Evolutionary conservation across 2,888 invertebrate species (phyloP).

Genomic region (Desoria tigrina): DNA sequence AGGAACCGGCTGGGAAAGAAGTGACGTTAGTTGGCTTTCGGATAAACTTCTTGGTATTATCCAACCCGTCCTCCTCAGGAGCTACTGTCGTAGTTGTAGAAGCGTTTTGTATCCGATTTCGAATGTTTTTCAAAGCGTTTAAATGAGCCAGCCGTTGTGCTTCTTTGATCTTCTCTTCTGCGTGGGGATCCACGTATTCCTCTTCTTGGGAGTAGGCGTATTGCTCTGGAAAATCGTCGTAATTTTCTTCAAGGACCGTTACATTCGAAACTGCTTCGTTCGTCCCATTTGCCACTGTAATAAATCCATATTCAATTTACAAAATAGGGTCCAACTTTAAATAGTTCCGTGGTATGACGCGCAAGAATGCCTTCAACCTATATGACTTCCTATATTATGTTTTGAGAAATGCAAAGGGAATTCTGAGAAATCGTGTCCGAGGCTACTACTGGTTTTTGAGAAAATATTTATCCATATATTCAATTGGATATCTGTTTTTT

Average conservation of each 20-base stretch:
- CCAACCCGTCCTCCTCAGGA: conserved; percentile 15
- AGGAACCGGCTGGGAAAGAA: conserved; percentile 4
- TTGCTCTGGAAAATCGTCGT: conserved; percentile 13
- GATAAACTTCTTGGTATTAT: conserved; percentile 22
- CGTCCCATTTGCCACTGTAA: background rate
- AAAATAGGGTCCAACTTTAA: no score
- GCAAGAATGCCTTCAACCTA: no score
- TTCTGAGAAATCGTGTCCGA: no score
- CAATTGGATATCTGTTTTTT: no score
- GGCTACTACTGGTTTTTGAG: no score
- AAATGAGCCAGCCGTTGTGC: conserved; percentile 33
- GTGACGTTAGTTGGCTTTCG: conserved; percentile 28
- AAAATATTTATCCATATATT: no score
- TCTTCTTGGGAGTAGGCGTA: conserved; percentile 12
- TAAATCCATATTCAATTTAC: no score
- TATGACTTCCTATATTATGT: no score
- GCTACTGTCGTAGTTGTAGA: conserved; percentile 20
- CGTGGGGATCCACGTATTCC: background rate
- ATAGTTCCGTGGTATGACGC: no score
- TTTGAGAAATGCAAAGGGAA: no score
- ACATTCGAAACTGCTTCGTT: background rate
- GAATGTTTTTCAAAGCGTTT: conserved; percentile 32
- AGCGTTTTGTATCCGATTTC: conserved; percentile 20
- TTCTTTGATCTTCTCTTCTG: conserved; percentile 31
- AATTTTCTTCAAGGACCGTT: background rate